phyloP scores from a whole-genome alignment of 1,140 invertebrate species.

The Megalopta genalis region DNA sequence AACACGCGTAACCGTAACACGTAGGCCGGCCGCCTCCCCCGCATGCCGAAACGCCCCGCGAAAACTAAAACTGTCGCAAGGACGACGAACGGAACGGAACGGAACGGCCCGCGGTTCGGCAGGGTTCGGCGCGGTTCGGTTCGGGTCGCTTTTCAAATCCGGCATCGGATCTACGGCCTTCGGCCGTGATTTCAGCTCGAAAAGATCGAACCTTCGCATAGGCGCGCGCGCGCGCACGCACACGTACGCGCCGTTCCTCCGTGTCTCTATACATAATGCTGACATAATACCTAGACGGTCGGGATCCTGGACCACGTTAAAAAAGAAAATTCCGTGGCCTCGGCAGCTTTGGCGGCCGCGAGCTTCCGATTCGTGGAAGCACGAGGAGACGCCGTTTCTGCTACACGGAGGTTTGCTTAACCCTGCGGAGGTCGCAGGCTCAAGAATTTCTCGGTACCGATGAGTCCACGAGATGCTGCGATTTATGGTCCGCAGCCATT shows the following conservation, averaged over 20 bases:
- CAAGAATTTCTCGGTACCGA: too few species aligned
- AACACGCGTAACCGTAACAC: slow-evolving; percentile 12
- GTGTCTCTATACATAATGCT: slow-evolving; percentile 61
- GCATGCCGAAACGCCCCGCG: slow-evolving; percentile 1
- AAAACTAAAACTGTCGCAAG: slow-evolving; percentile 63
- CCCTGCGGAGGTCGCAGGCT: too few species aligned
- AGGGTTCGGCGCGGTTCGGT: too few species aligned
- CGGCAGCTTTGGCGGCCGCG: not conserved
- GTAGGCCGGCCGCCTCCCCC: slow-evolving; percentile 37
- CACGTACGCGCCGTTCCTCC: too few species aligned
- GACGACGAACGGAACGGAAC: slow-evolving; percentile 46
- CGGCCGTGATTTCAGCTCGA: slow-evolving; percentile 52
- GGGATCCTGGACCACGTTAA: not conserved
- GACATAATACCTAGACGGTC: slow-evolving; percentile 51
- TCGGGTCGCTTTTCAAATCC: slow-evolving; percentile 21
- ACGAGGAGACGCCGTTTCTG: too few species aligned
- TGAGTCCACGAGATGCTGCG: too few species aligned
- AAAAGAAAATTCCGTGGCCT: slow-evolving; percentile 49
- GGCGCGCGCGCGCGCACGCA: not conserved
- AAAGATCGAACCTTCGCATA: slow-evolving; percentile 55
- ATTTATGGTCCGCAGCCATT: too few species aligned
- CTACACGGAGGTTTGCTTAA: too few species aligned
- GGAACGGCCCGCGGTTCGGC: too few species aligned
- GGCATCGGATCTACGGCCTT: slow-evolving; percentile 42
- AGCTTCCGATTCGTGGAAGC: not conserved